Conservation (phyloP, 2,113 vertebrate genomes). For the Aphelocoma coerulescens region DNA sequence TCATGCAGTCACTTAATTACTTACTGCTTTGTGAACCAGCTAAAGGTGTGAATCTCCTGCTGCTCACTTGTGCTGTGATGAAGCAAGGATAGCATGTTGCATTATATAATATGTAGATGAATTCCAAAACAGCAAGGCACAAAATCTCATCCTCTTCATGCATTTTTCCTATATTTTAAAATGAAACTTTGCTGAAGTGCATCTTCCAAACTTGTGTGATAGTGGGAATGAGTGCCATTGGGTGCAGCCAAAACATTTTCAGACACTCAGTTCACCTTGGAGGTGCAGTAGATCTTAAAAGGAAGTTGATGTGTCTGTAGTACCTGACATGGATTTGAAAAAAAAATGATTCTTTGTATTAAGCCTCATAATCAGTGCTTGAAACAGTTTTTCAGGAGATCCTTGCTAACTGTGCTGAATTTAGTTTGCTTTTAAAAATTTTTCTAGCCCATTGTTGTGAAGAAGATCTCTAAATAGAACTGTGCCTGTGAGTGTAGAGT, state of each 20-base stretch:
- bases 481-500: not conserved
- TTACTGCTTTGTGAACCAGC: not conserved
- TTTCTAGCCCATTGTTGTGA: not conserved
- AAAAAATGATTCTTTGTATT: not conserved
- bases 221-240: rapidly evolving
- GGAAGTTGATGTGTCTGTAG: not conserved
- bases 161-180: not conserved
- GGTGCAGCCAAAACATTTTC: not conserved
- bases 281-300: not conserved
- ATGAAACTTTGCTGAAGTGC: not conserved
- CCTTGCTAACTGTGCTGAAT: not conserved
- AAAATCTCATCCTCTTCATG: not conserved
- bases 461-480: not conserved
- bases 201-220: not conserved
- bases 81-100: not conserved
- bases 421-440: not conserved
- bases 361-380: not conserved
- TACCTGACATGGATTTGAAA: not conserved
- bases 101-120: not conserved
- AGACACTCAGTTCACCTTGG: not conserved
- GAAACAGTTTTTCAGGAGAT: not conserved
- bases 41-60: not conserved
- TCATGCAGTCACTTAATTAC: not conserved
- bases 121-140: not conserved
- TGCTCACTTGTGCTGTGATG: not conserved